Base-by-base conservation (phyloP, 1,140 invertebrate genomes). In the Cotesia typhae region DNA sequence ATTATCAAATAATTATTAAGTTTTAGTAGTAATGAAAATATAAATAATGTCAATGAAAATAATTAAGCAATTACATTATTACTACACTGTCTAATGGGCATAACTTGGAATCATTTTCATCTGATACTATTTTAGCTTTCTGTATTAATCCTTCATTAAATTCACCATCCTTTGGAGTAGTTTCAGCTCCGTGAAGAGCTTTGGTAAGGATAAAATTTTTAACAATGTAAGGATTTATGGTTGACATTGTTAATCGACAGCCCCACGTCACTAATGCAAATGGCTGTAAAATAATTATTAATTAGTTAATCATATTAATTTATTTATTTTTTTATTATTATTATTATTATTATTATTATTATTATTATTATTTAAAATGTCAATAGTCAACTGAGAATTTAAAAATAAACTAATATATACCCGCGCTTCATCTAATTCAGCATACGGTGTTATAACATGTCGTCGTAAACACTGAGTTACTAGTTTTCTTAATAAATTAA, bases 371-470 rank as follows among this genome's bases (percentile, higher is more conserved):
- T 14, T 14, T 0, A 14, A 17, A 17, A 17, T 17, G 17, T 17
- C 17, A 17, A 17, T 17, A 17, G 17, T 17, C 17, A 17, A 17
- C 17, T 17, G 17, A 17, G 17, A 17, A 17, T 17, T 17, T 10
- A 10, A 52, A n/a, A 52, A 10, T 10, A 52, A 52, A 52, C 47
- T 28, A 28, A 59, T 20, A 83, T 85, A 88, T 87, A 94, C 93
- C 74, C 91, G 87, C 35, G 92, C 87, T 47, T 83, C 78, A 47
- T 88, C 83, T 3, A 96, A 79, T 17, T 88, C 75, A 75, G 88
- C 91, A 70, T 92, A 92, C 0, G 95, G 92, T 4, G 94, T 93
- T 65, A 97, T 95, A 0, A 97, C 84, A 82, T 97, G 93, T 67
- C 94, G 89, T 74, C 92, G 90, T 0, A 96, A 80, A 83, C 95